phyloP scores from a whole-genome alignment of 2,888 invertebrate genomes.

The Chirona hameri region DNA sequence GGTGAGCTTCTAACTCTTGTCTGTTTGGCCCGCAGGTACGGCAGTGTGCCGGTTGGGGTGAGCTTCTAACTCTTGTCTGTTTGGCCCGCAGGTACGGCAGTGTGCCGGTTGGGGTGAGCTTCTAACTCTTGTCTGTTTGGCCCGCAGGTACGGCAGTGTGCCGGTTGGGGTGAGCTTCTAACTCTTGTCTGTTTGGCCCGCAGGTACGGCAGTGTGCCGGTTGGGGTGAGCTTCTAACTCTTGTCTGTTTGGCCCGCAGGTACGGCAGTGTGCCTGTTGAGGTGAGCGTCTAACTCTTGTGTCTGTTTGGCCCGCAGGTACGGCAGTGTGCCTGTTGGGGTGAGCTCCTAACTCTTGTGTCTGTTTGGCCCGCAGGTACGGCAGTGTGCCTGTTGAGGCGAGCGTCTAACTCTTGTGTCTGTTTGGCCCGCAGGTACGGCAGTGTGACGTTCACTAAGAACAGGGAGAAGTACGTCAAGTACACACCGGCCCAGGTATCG shows the following conservation, averaged over 20 bases:
- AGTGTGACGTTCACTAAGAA: constrained; percentile 83
- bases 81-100: constrained; percentile 58
- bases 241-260: constrained; percentile 49
- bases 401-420: constrained; percentile 26
- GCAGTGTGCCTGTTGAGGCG: constrained; percentile 45
- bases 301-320: constrained; percentile 54
- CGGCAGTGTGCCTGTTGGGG: constrained; percentile 58
- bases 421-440: constrained; percentile 57
- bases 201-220: constrained; percentile 65
- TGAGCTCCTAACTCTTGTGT: constrained; percentile 25
- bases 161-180: too few relatives aligned
- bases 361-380: constrained; percentile 55
- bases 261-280: constrained; percentile 64
- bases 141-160: constrained; percentile 61
- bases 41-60: constrained; percentile 63
- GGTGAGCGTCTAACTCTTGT: constrained; percentile 13
- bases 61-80: constrained; percentile 29
- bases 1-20: neutral
- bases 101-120: too few relatives aligned
- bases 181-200: constrained; percentile 41
- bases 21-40: constrained; percentile 55
- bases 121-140: constrained; percentile 36
- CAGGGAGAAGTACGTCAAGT: constrained; percentile 88
- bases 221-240: too few relatives aligned
- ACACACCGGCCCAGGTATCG: constrained; percentile 77